phyloP scores from a whole-genome alignment of 1,140 invertebrate genomes.

The Drosophila bipectinata region DNA sequence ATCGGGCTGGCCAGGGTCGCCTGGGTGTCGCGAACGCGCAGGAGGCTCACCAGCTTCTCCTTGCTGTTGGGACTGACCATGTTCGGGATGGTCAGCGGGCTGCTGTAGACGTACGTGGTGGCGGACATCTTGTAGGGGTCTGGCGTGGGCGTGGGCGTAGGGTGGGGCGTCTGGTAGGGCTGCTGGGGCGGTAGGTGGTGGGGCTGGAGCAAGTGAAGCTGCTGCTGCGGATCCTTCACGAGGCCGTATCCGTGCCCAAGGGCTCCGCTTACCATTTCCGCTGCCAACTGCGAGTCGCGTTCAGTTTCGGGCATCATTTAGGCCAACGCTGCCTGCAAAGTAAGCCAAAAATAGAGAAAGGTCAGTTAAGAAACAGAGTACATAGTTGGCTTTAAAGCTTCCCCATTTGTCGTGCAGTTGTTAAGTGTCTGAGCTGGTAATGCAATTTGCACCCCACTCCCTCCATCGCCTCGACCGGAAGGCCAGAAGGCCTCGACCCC shows the following conservation, averaged over 20 bases:
- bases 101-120: constrained; percentile 76
- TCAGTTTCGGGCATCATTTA: constrained; percentile 84
- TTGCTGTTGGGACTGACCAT: constrained; percentile 72
- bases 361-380: neutral
- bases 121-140: constrained; percentile 69
- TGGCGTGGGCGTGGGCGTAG: constrained; percentile 2
- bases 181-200: constrained; percentile 27
- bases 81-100: constrained; percentile 73
- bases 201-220: constrained; percentile 30
- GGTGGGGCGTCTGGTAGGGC: constrained; percentile 32
- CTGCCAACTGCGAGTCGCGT: constrained; percentile 71
- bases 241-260: constrained; percentile 69
- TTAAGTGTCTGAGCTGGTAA: constrained; percentile 33
- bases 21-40: constrained; percentile 65
- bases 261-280: constrained; percentile 80
- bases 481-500: constrained; percentile 32
- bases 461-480: constrained; percentile 12
- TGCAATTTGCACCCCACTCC: constrained; percentile 44
- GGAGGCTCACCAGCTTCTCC: constrained; percentile 67
- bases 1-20: constrained; percentile 47
- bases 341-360: constrained; percentile 7
- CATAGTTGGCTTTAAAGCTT: constrained; percentile 68
- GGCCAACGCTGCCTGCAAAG: constrained; percentile 60
- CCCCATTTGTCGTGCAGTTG: constrained; percentile 71
- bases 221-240: constrained; percentile 67